Evolutionary conservation across 2,797 vertebrate species (phyloP).

Genomic region (Tarsius wallacei): DNA sequence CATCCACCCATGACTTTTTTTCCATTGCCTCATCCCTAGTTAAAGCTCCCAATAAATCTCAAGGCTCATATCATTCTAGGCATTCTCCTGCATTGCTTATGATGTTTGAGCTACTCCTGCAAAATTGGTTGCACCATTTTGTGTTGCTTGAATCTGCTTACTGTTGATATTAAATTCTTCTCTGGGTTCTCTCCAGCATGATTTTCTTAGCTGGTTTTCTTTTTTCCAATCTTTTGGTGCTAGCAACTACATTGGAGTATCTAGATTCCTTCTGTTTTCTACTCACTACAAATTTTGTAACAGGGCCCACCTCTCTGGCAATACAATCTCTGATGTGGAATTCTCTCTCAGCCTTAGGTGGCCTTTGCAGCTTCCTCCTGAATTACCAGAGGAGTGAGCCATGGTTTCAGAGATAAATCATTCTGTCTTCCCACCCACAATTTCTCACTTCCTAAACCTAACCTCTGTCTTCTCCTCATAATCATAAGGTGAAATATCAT

Average conservation of each 20-base stretch:
- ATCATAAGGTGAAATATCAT: slow-evolving; percentile 1
- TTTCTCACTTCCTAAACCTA: background rate
- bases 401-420: background rate
- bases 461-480: slow-evolving; percentile 24
- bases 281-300: background rate
- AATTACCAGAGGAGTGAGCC: background rate
- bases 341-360: slow-evolving; percentile 15
- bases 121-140: slow-evolving; percentile 17
- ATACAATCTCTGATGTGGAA: background rate
- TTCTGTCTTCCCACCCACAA: background rate
- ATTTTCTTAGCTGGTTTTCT: slow-evolving; percentile 22
- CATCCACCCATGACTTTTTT: background rate
- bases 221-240: background rate
- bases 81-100: background rate
- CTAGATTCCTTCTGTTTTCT: slow-evolving; percentile 22
- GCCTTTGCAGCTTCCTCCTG: slow-evolving; percentile 6
- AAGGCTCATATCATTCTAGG: background rate
- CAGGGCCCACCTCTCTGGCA: background rate
- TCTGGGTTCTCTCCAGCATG: background rate
- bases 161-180: slow-evolving; percentile 10
- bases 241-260: background rate
- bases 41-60: background rate
- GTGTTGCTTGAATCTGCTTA: slow-evolving; percentile 13
- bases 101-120: background rate
- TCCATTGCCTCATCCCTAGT: background rate